Conservation (phyloP, 2,113 vertebrate genomes). For the Nerophis lumbriciformis region DNA sequence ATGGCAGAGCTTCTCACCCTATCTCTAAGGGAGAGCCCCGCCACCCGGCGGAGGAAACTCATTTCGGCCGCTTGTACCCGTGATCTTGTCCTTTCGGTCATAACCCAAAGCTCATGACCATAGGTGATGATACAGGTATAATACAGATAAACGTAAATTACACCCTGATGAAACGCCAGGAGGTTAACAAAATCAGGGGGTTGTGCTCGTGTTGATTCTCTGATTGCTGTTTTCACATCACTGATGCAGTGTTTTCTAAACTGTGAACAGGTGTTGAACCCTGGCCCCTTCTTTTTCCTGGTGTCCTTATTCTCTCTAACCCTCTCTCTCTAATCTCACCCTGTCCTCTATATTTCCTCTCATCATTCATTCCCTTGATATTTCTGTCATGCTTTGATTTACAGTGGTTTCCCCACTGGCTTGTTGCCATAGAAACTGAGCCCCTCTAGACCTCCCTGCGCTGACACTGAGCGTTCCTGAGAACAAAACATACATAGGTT, state of each 20-base stretch:
- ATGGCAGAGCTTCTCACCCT: too few species aligned
- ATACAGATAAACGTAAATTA: neutral
- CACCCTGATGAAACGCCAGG: neutral
- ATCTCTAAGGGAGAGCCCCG: too few species aligned
- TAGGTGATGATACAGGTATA: too few species aligned
- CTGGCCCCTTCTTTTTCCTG: neutral
- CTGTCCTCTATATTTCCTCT: slow-evolving; percentile 26
- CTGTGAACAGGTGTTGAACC: slow-evolving; percentile 66
- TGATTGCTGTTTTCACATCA: slow-evolving; percentile 28
- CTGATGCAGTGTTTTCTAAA: slow-evolving; percentile 63
- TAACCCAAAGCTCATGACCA: too few species aligned
- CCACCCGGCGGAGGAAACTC: too few species aligned
- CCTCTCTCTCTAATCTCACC: slow-evolving; percentile 14
- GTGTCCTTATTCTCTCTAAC: slow-evolving; percentile 10
- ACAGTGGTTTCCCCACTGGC: slow-evolving; percentile 60
- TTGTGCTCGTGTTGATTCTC: slow-evolving; percentile 8
- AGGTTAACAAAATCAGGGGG: neutral
- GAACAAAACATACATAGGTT: slow-evolving; percentile 27
- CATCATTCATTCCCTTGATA: slow-evolving; percentile 59
- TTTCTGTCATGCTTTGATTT: slow-evolving; percentile 66
- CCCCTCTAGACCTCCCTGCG: slow-evolving; percentile 45
- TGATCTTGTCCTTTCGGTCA: too few species aligned
- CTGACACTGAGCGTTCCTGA: slow-evolving; percentile 34
- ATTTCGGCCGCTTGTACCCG: too few species aligned
- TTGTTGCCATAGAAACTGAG: slow-evolving; percentile 72